These are phyloP conservation scores for Centropus bengalensis DNA, from an alignment of 2,113 vertebrate genomes.

Conservation along the genomic window DNA sequence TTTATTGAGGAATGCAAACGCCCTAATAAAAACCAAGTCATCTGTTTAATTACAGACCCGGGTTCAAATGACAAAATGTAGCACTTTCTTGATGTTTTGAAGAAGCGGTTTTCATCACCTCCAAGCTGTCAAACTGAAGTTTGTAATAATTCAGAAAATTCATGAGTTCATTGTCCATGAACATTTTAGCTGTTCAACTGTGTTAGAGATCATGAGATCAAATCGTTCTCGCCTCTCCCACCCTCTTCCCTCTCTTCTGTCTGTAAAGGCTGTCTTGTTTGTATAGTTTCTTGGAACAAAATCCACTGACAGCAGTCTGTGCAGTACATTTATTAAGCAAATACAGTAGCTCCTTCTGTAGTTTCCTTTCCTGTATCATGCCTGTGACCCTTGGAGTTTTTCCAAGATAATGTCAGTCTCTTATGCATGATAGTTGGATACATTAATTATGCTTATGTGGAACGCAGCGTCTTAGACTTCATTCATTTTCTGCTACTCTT, in stretches of 20 bases:
- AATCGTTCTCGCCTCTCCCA: background rate
- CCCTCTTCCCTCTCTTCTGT: background rate
- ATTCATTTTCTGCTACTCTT: background rate
- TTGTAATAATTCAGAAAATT: constrained; percentile 11
- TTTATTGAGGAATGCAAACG: background rate
- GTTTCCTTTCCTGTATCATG: constrained; percentile 18
- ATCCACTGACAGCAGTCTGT: constrained; percentile 24
- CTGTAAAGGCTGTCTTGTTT: constrained; percentile 53
- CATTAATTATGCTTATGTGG: constrained; percentile 46
- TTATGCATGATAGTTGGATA: constrained; percentile 14
- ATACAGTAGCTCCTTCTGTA: constrained; percentile 53
- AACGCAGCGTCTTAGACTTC: background rate
- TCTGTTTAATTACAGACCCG: background rate
- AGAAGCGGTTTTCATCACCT: background rate
- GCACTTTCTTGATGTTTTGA: background rate
- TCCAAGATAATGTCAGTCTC: constrained; percentile 53
- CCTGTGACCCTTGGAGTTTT: constrained; percentile 43
- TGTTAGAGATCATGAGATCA: background rate
- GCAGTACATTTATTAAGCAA: constrained; percentile 39
- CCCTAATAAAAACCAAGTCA: background rate
- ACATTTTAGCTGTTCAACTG: background rate
- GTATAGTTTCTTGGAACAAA: constrained; percentile 54
- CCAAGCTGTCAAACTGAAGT: background rate
- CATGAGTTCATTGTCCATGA: background rate
- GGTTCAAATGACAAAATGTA: background rate